Conservation (phyloP, 2,888 invertebrate species). For the Polietes domitor region DNA sequence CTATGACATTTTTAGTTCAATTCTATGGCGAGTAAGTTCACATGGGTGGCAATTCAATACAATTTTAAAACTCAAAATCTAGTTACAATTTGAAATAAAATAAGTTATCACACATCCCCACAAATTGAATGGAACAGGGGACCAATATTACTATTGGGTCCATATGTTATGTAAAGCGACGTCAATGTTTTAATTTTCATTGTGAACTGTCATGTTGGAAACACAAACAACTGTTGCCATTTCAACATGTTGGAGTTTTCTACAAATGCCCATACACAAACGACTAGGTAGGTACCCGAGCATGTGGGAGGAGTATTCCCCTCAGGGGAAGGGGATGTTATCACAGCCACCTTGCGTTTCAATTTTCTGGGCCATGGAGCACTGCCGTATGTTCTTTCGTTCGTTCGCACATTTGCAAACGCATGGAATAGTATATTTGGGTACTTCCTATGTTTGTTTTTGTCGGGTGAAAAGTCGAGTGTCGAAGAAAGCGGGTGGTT, state of each 20-base stretch:
- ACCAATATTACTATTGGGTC: too few species aligned
- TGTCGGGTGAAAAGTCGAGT: not conserved
- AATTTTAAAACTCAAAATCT: too few species aligned
- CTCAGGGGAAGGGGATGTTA: not conserved
- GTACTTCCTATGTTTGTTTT: constrained; percentile 2
- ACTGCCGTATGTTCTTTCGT: not conserved
- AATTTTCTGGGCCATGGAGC: not conserved
- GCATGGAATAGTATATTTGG: constrained; percentile 51
- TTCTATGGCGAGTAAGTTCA: too few species aligned
- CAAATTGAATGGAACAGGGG: too few species aligned
- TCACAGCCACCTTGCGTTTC: not conserved
- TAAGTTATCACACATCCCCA: too few species aligned
- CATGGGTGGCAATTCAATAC: too few species aligned
- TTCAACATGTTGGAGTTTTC: not conserved
- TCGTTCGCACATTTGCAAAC: constrained; percentile 50
- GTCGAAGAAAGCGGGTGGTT: too few species aligned
- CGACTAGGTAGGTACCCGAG: not conserved
- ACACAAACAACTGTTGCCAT: not conserved
- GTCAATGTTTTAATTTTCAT: not conserved
- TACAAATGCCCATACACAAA: not conserved
- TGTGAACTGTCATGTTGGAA: too few species aligned
- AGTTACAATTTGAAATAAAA: too few species aligned
- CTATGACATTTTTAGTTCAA: too few species aligned
- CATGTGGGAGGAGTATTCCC: not conserved
- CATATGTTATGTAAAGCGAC: not conserved